A percentile compares a stretch with the other conserved stretches of the same genome.
phyloP scores from a whole-genome alignment of 92 coral and sea anemone genomes.

The Actinostola sp. region DNA sequence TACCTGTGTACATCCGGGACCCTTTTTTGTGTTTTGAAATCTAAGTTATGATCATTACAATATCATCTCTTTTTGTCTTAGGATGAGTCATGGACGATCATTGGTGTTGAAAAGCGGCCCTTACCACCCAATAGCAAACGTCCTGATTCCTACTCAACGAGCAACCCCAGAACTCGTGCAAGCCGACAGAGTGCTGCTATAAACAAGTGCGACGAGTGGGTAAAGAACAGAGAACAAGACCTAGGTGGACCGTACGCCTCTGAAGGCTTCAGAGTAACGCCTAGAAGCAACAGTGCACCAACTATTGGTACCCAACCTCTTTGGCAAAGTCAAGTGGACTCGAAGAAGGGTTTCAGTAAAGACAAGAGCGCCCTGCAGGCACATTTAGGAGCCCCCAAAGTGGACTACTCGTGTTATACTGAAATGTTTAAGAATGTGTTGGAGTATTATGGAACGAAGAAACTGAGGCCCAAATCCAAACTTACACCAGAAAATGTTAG shows the following conservation, averaged over 20 bases:
- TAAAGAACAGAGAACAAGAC: constrained; percentile 51
- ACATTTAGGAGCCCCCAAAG: constrained; percentile 8
- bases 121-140: constrained; percentile 23
- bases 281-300: constrained; percentile 36
- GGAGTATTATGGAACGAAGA: constrained; percentile 83
- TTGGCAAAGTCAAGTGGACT: constrained; percentile 21
- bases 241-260: constrained; percentile 27
- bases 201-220: constrained; percentile 63
- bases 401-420: constrained; percentile 82
- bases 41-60: too few species aligned
- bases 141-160: not conserved
- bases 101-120: constrained; percentile 41
- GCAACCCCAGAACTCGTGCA: not conserved
- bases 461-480: constrained; percentile 66
- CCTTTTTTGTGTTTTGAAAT: too few species aligned
- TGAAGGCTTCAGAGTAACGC: not conserved
- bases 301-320: not conserved
- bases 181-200: constrained; percentile 1
- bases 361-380: not conserved
- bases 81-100: constrained; percentile 32
- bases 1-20: too few species aligned
- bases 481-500: constrained; percentile 27
- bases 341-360: not conserved
- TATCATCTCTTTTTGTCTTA: not conserved
- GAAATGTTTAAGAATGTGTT: constrained; percentile 88